A percentile compares a stretch with the other conserved stretches of the same genome.
Evolutionary conservation across 2,888 invertebrate genomes (phyloP).

Genomic region (Acleris laterana): DNA sequence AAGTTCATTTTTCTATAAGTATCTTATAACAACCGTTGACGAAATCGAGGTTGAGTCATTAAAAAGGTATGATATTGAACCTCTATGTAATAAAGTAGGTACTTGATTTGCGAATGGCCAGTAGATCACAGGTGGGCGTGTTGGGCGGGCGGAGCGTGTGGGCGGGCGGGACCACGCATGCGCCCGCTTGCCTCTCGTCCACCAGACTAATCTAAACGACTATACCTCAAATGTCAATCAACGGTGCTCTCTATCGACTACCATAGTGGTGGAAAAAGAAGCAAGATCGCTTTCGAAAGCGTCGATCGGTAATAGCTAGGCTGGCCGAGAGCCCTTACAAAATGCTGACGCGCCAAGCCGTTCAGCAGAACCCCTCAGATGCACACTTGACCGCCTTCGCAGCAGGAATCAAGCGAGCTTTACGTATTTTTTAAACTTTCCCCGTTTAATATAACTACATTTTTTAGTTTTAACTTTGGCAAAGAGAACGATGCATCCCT

Average conservation of each 20-base stretch:
- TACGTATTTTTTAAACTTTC: slow-evolving; percentile 53
- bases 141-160: slow-evolving; percentile 69
- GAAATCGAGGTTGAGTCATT: not conserved
- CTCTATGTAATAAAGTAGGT: slow-evolving; percentile 52
- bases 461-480: slow-evolving; percentile 8
- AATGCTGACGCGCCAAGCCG: slow-evolving; percentile 66
- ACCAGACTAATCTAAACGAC: slow-evolving; percentile 47
- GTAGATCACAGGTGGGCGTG: slow-evolving; percentile 80
- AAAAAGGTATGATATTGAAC: not conserved
- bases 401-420: slow-evolving; percentile 65
- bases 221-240: slow-evolving; percentile 57
- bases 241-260: slow-evolving; percentile 64
- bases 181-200: slow-evolving; percentile 56
- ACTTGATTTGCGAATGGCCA: slow-evolving; percentile 56
- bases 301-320: slow-evolving; percentile 56
- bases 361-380: slow-evolving; percentile 62
- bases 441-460: slow-evolving; percentile 17
- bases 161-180: slow-evolving; percentile 77
- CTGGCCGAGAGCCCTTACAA: slow-evolving; percentile 61
- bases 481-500: slow-evolving; percentile 25
- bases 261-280: slow-evolving; percentile 68
- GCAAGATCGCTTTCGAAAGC: slow-evolving; percentile 54
- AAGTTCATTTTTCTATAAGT: not conserved
- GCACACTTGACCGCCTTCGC: slow-evolving; percentile 79
- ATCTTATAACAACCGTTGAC: not conserved